Evolutionary conservation across 2,797 vertebrate species (phyloP).

Genomic region (Lindbergichthys nudifrons): DNA sequence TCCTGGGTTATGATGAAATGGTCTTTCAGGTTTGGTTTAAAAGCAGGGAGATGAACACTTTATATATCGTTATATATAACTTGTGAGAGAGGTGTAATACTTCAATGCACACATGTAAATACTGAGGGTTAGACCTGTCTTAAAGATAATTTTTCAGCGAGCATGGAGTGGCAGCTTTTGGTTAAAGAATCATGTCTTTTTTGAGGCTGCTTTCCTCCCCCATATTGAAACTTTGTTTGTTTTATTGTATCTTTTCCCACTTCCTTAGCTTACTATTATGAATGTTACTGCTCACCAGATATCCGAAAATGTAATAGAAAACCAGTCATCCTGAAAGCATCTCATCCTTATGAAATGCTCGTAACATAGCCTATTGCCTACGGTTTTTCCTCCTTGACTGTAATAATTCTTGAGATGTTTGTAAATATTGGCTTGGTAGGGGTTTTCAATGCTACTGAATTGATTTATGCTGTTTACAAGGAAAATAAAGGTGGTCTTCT

Average conservation of each 20-base stretch:
- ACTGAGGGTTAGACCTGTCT: conserved; percentile 54
- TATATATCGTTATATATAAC: conserved; percentile 52
- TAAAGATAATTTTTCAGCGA: conserved; percentile 50
- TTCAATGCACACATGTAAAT: conserved; percentile 70
- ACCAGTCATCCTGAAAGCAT: conserved; percentile 62
- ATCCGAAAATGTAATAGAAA: conserved; percentile 58
- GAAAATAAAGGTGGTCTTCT: conserved; percentile 90
- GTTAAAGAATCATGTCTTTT: conserved; percentile 65
- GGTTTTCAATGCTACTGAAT: conserved; percentile 89
- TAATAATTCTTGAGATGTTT: conserved; percentile 86
- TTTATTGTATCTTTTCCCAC: conserved; percentile 42
- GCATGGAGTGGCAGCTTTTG: conserved; percentile 73
- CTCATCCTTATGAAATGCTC: conserved; percentile 70
- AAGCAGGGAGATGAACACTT: conserved; percentile 48
- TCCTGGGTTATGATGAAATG: conserved; percentile 43
- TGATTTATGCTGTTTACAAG: conserved; percentile 90
- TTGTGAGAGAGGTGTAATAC: conserved; percentile 58
- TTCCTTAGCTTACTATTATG: conserved; percentile 65
- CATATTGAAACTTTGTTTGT: conserved; percentile 54
- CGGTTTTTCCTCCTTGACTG: conserved; percentile 78
- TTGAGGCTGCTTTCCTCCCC: conserved; percentile 59
- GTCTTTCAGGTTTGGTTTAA: conserved; percentile 40
- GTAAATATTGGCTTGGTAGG: conserved; percentile 90
- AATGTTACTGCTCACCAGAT: conserved; percentile 75
- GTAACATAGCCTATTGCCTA: conserved; percentile 71